phyloP scores from a whole-genome alignment of 2,113 vertebrate species.

The Menura novaehollandiae region DNA sequence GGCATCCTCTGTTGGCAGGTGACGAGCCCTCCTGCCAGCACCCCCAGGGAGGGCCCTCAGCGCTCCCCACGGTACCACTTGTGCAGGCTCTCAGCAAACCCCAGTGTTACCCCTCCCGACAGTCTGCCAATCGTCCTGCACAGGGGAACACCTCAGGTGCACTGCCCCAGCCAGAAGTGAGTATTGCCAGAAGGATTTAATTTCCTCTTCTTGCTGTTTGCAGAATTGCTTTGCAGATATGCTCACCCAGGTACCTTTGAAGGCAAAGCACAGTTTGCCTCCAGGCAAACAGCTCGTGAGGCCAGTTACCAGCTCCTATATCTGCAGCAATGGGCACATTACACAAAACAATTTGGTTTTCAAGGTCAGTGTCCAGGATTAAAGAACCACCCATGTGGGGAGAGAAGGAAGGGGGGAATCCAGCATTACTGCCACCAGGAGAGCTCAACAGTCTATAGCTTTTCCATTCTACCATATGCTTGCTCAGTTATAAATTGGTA shows the following conservation, averaged over 20 bases:
- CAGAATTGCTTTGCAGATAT: background rate
- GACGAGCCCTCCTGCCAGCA: background rate
- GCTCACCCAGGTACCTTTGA: background rate
- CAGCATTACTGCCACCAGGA: background rate
- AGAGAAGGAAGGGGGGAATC: background rate
- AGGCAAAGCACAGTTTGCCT: background rate
- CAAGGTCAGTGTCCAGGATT: background rate
- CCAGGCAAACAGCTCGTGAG: fast-evolving
- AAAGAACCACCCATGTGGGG: background rate
- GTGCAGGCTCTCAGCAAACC: background rate
- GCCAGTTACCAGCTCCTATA: background rate
- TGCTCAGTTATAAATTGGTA: background rate
- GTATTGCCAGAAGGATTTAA: background rate
- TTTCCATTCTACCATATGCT: background rate
- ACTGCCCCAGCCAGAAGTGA: background rate
- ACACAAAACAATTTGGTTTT: background rate
- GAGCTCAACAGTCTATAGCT: background rate
- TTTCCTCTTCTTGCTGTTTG: background rate
- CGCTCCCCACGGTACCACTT: background rate
- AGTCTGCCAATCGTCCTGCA: background rate
- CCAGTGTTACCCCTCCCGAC: fast-evolving
- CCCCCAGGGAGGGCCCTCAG: background rate
- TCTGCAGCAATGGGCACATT: background rate
- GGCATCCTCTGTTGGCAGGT: fast-evolving
- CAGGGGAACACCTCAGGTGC: background rate